Base-by-base conservation (phyloP, 1,140 invertebrate species). In the Drosophila tristis region DNA sequence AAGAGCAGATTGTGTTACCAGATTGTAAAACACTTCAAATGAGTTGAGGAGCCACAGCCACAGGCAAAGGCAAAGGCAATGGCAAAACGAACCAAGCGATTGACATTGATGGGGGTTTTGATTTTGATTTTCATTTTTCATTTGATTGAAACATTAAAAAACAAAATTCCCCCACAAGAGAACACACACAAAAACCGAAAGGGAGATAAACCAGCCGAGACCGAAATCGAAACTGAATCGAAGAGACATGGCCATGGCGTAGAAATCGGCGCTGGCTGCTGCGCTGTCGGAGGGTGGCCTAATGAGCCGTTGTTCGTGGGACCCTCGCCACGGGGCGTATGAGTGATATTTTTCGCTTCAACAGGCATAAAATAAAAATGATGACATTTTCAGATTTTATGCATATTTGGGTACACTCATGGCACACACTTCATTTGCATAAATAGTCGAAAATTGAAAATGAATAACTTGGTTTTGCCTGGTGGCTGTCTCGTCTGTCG, bases 381-480 rank as follows among this genome's bases (percentile, higher is more conserved):
- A 82, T 87, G 82, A 81, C 78, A 86, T 86, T 87, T 86, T 81
- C 49, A 35, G 73, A 70, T 82, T 86, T 86, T 86, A 86, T 87
- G 82, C 78, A 86, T 86, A 87, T 86, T 71, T 72, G 16, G 43
- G 11, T 5, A 39, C 35, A 13, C 31, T 35, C 35, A 39, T 13
- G 4, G 35, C 4, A 75, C 75, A 58, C 43, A 54, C 56, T 66
- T 81, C 80, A 81, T 86, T 87, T 86, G 78, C 82, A 86, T 86
- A 86, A 86, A 86, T 78, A 82, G 82, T 87, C 82, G 78, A 86
- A 86, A 87, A 86, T 87, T 86, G 82, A 87, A 86, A 82, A 86
- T 82, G 78, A 81, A 86, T 87, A 86, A 78, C 65, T 62, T 60
- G 62, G 47, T 62, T 44, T 47, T 39, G 55, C 55, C 7, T 4